Evolutionary conservation across 2,797 vertebrate species (phyloP), one percentile per base, ranked within the genome.

Genomic region (Florisuga fusca): DNA sequence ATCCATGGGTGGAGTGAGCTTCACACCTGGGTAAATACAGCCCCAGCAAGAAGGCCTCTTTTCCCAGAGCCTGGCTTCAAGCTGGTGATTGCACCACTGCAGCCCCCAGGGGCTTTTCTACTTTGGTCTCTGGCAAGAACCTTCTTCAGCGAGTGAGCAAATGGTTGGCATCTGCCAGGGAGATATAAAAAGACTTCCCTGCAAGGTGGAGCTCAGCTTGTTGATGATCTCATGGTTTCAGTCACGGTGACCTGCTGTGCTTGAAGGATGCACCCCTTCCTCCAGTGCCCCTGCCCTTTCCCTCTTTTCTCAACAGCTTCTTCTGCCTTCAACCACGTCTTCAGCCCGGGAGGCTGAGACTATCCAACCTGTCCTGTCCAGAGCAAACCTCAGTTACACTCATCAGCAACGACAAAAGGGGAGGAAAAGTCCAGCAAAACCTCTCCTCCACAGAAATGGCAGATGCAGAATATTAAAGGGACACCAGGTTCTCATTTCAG

Each of bases 151-250:
- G 6, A 41, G 23, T 33, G 78, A 93, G 76, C 71, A 15, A 57
- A 31, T 6, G 55, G 34, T 41, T 94, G 95, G 90, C 68, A 83
- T 26, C 67, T 43, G 62, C 79, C 80, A 20, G n/a, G 3, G 36
- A 38, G 89, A 88, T 77, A 83, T 66, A 78, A 95, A 94, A 94
- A 89, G 84, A 57, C 59, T 54, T 77, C 55, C 34, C 54, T 69
- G 78, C 4, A 6, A 90, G 63, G 58, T 45, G 79, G 88, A 89
- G 75, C 62, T 67, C 2, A 1, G 20, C 22, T 27, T 21, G 3
- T 8, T 54, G 74, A 69, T 77, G 90, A 53, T 25, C 62, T 92
- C 75, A 81, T 13, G 17, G 51, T 82, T 95, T 91, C 88, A 87
- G 79, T 41, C 36, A 12, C 0, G 3, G 77, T 58, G 83, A 93